Evolutionary conservation across 2,797 vertebrate species (phyloP).

Genomic region (Florisuga fusca): DNA sequence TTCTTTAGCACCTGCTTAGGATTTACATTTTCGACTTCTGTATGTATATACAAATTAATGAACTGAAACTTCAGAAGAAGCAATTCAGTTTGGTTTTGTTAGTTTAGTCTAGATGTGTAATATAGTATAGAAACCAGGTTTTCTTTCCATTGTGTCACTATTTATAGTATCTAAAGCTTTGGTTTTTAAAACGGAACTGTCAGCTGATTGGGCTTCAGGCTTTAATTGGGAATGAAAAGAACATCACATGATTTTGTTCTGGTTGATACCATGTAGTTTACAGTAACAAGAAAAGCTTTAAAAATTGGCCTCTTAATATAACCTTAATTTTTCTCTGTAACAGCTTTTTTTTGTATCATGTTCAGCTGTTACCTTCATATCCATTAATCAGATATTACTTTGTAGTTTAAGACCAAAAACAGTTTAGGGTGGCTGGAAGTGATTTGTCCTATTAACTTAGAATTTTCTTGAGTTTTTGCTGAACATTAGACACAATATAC

Average conservation of each 20-base stretch:
- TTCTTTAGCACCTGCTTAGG: conserved; percentile 20
- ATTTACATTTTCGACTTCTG: conserved; percentile 21
- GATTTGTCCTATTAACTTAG: not conserved
- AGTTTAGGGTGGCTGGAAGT: not conserved
- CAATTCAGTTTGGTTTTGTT: not conserved
- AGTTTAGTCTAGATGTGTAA: not conserved
- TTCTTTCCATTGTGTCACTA: not conserved
- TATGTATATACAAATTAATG: conserved; percentile 9
- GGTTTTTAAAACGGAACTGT: not conserved
- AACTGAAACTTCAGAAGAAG: conserved; percentile 1
- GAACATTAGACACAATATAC: not conserved
- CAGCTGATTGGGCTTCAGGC: not conserved
- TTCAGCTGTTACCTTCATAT: not conserved
- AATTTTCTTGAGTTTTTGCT: not conserved
- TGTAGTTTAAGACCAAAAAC: not conserved
- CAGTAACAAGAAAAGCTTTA: not conserved
- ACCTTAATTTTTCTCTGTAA: not conserved
- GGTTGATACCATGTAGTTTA: not conserved
- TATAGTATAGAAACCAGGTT: not conserved
- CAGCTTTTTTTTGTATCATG: not conserved
- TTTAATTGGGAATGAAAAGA: not conserved
- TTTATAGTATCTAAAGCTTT: not conserved
- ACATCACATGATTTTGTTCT: not conserved
- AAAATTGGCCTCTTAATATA: not conserved
- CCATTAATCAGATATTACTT: not conserved